Conservation (phyloP, 2,888 invertebrate species). For the Phytoseiulus persimilis region DNA sequence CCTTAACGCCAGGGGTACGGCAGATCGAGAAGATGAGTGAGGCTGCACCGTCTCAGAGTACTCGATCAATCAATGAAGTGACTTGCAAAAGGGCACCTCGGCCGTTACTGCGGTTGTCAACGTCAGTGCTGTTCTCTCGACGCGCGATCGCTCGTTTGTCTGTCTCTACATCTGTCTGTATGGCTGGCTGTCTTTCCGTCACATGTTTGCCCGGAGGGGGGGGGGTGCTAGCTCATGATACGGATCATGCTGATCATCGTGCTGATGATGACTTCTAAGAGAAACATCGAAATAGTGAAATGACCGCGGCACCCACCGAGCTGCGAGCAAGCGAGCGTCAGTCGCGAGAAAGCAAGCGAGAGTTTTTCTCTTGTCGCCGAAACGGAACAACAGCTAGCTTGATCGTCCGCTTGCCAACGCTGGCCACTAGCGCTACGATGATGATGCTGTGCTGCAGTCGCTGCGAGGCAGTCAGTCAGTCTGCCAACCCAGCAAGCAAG, state of each 20-base stretch:
- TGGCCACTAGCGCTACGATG: constrained; percentile 8
- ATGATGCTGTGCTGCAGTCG: not conserved
- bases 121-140: not conserved
- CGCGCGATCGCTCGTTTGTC: not conserved
- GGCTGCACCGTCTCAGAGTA: too few species aligned
- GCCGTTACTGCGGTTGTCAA: not conserved
- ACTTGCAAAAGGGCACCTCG: too few species aligned
- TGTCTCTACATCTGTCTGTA: not conserved
- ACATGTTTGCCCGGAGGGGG: not conserved
- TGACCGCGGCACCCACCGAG: not conserved
- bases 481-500: not conserved
- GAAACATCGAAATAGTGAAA: constrained; percentile 5
- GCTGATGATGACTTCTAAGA: not conserved
- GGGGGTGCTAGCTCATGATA: not conserved
- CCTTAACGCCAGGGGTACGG: too few species aligned
- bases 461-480: not conserved
- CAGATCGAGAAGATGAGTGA: too few species aligned
- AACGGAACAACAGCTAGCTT: not conserved
- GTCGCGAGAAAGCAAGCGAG: not conserved
- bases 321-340: not conserved
- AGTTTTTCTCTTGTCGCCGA: not conserved
- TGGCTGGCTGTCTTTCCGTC: not conserved
- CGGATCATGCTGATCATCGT: not conserved
- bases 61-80: too few species aligned
- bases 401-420: not conserved